Evolutionary conservation across 1,140 invertebrate species (phyloP), one percentile per base, ranked within the genome.

Genomic region (Venturia canescens): DNA sequence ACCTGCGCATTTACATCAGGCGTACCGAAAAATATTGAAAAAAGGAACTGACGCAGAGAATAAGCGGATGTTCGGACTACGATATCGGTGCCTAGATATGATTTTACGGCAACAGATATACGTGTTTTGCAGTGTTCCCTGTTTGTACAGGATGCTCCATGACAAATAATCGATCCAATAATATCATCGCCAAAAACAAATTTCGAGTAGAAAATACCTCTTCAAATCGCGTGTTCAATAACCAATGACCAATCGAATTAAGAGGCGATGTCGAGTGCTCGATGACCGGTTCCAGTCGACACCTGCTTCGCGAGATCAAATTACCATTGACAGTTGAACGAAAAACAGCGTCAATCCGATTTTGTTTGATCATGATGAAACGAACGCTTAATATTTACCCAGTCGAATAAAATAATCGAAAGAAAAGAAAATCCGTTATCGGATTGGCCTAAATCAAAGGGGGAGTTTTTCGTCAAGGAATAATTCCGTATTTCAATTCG

Each of bases 21-120:
- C 48, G 15, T 16, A 50, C 1, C 48, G 48, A 50, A 18, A 50
- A 18, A 50, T 5, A 13, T 50, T 16, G 48, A 50, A 29, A 63
- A 29, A 31, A 57, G 50, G 27, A 57, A 63, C 44, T 48, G 70
- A 31, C 44, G 48, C 16, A 57, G 27, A 60, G 50, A 31, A 75
- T 27, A 26, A n/a, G 57, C 72, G 72, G 29, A 38, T 38, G 31
- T 16, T 29, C 9, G 9, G 26, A 29, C 63, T 16, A 31, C 29
- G 7, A 34, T 63, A 31, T 4, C 15, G 15, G 5, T 63, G 4
- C 0, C 27, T 21, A 4, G 7, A 63, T 27, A 26, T 27, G 48
- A 29, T 26, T 60, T 18, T 63, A 63, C 18, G 21, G 27, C 3
- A 13, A 26, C 2, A 66, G 63, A 66, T 3, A 66, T 5, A 60